phyloP scores from a whole-genome alignment of 2,888 invertebrate species.

The Phengaris alcon region DNA sequence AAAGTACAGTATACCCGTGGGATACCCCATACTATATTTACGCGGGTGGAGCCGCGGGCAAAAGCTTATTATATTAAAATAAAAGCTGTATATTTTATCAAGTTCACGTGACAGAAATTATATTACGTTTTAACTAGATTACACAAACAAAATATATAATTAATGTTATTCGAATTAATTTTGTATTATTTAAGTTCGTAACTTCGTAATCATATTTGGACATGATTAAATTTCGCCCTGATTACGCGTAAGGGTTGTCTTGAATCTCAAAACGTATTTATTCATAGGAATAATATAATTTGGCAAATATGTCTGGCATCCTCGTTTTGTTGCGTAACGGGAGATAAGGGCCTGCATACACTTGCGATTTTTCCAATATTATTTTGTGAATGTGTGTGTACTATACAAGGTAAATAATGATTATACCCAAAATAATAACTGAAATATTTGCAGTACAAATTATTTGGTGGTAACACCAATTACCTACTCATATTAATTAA shows the following conservation, averaged over 20 bases:
- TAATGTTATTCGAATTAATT: slow-evolving; percentile 13
- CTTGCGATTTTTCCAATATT: neutral
- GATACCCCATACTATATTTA: too few species aligned
- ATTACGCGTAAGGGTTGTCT: slow-evolving; percentile 26
- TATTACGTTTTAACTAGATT: neutral
- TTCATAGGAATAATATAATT: slow-evolving; percentile 26
- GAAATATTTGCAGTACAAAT: too few species aligned
- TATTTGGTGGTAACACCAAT: too few species aligned
- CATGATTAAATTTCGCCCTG: slow-evolving; percentile 19
- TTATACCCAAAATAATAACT: too few species aligned
- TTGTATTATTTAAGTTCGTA: slow-evolving; percentile 7
- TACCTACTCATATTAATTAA: too few species aligned
- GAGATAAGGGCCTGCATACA: neutral
- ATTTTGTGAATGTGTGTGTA: neutral
- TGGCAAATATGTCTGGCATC: slow-evolving; percentile 22
- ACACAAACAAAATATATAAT: neutral
- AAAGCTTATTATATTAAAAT: neutral
- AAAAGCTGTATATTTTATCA: neutral
- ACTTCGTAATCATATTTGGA: slow-evolving; percentile 27
- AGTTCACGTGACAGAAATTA: neutral
- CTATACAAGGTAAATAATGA: too few species aligned
- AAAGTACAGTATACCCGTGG: too few species aligned
- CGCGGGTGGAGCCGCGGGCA: too few species aligned
- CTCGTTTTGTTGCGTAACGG: neutral
- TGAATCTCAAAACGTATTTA: slow-evolving; percentile 20